phyloP scores from a whole-genome alignment of 2,113 vertebrate genomes.

The Phrynocephalus versicolor region DNA sequence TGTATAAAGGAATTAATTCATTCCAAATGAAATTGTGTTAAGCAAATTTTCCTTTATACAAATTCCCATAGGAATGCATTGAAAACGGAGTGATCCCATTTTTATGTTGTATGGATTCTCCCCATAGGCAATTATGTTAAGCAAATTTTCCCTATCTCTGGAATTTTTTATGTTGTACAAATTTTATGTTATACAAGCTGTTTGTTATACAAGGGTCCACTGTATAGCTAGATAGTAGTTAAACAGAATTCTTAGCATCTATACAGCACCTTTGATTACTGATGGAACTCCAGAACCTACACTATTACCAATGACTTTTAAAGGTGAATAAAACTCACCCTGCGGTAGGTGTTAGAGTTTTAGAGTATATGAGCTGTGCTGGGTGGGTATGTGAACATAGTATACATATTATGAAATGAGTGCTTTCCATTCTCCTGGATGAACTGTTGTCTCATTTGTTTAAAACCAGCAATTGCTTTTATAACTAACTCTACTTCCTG shows the following conservation, averaged over 20 bases:
- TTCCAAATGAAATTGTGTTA: too few relatives aligned
- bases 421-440: background rate
- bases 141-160: too few relatives aligned
- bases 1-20: too few relatives aligned
- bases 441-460: background rate
- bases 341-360: background rate
- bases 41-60: too few relatives aligned
- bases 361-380: background rate
- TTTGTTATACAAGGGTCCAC: too few relatives aligned
- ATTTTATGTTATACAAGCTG: too few relatives aligned
- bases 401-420: background rate
- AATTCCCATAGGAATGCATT: too few relatives aligned
- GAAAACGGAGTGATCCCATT: too few relatives aligned
- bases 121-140: too few relatives aligned
- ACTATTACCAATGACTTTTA: background rate
- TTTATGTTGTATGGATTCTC: too few relatives aligned
- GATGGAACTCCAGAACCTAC: background rate
- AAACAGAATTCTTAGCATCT: background rate
- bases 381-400: background rate
- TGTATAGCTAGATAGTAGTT: background rate
- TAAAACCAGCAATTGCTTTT: background rate
- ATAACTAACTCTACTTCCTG: background rate
- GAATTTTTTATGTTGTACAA: too few relatives aligned
- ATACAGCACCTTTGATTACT: background rate
- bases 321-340: background rate